Conservation (phyloP, 1,140 invertebrate genomes). For the Chrysoperla carnea region DNA sequence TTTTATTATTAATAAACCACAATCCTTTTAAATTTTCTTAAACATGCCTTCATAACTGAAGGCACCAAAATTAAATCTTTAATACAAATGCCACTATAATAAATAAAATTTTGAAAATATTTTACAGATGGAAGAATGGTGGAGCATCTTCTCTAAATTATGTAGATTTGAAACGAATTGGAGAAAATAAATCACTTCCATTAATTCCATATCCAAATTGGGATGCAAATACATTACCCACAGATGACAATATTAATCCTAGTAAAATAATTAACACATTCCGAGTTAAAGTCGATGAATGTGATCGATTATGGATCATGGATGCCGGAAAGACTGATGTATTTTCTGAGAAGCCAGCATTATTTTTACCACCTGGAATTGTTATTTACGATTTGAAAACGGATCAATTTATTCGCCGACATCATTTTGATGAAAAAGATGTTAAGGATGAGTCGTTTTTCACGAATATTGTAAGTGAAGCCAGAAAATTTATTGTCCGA, state of each 20-base stretch:
- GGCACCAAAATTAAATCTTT: too few species aligned
- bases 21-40: too few species aligned
- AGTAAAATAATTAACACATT: slow-evolving; percentile 14
- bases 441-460: slow-evolving; percentile 53
- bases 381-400: slow-evolving; percentile 59
- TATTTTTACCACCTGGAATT: slow-evolving; percentile 39
- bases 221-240: slow-evolving; percentile 38
- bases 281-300: slow-evolving; percentile 42
- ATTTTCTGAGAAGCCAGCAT: slow-evolving; percentile 32
- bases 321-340: slow-evolving; percentile 58
- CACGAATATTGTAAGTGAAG: slow-evolving; percentile 32
- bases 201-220: slow-evolving; percentile 50
- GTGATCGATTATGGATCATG: slow-evolving; percentile 56
- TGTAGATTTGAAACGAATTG: slow-evolving; percentile 30
- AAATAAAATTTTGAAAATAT: too few species aligned
- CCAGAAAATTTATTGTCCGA: too few species aligned
- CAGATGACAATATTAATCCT: slow-evolving; percentile 14
- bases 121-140: slow-evolving; percentile 47
- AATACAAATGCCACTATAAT: too few species aligned
- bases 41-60: too few species aligned
- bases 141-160: slow-evolving; percentile 54
- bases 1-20: too few species aligned
- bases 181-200: slow-evolving; percentile 34
- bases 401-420: slow-evolving; percentile 41
- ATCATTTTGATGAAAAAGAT: slow-evolving; percentile 40